phyloP scores from a whole-genome alignment of 2,797 vertebrate species.

The Chrosomus eos region DNA sequence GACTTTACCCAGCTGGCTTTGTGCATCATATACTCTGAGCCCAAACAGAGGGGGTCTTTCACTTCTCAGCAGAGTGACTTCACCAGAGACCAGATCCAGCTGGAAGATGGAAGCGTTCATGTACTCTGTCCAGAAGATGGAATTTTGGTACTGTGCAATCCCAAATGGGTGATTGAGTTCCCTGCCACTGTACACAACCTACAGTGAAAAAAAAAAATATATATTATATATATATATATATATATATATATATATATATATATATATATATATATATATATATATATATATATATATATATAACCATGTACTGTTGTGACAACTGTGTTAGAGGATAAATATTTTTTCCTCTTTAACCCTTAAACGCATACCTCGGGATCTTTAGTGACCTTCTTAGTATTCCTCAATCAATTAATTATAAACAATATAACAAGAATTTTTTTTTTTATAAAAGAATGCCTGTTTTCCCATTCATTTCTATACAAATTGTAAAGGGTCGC shows the following conservation, averaged over 20 bases:
- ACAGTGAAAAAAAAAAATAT: conserved; percentile 43
- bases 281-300: not conserved
- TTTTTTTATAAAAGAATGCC: no score
- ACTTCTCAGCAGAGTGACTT: conserved; percentile 88
- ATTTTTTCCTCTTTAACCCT: not conserved
- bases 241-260: no score
- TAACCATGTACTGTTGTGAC: conserved; percentile 6
- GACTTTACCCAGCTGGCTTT: conserved; percentile 91
- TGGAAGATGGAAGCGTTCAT: conserved; percentile 99
- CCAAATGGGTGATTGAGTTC: conserved; percentile 98
- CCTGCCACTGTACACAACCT: conserved; percentile 96
- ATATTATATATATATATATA: no score
- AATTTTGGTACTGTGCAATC: conserved; percentile 91
- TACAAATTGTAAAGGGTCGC: no score
- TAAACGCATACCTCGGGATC: no score
- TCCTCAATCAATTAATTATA: no score
- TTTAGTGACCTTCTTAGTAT: no score
- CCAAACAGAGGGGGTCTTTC: conserved; percentile 96
- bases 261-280: no score
- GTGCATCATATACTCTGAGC: conserved; percentile 92
- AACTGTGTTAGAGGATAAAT: not conserved
- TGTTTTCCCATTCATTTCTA: no score
- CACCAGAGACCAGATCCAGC: conserved; percentile 86
- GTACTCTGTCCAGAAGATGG: conserved; percentile 98
- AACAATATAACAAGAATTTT: no score